A percentile compares a stretch with the other conserved stretches of the same genome.
Conservation (phyloP, 1,140 invertebrate species). For the Proctacanthus coquilletti region DNA sequence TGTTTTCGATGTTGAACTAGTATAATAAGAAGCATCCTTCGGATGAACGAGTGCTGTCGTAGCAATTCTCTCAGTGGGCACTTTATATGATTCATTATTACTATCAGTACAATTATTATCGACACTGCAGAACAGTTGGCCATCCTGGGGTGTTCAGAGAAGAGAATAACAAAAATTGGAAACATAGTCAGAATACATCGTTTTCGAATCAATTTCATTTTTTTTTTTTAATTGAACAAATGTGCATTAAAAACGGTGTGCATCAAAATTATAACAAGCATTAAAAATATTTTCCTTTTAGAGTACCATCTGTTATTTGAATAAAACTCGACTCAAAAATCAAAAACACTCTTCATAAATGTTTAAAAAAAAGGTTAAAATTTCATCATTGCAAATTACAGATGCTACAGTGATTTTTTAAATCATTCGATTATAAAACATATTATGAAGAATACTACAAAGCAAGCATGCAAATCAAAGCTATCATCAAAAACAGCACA, state of each 20-base stretch:
- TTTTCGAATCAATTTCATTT: not conserved
- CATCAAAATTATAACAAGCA: not conserved
- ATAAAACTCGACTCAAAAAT: not conserved
- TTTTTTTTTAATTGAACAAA: not conserved
- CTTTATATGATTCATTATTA: conserved; percentile 3
- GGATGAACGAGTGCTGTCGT: not conserved
- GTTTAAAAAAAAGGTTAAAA: not conserved
- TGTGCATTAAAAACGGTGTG: not conserved
- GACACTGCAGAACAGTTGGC: conserved; percentile 5
- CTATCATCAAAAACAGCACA: too few relatives aligned
- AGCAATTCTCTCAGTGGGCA: not conserved
- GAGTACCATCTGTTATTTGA: not conserved
- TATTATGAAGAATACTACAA: not conserved
- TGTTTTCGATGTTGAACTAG: not conserved
- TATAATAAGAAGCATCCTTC: not conserved
- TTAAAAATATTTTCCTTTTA: not conserved
- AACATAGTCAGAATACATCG: too few relatives aligned
- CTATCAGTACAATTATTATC: conserved; percentile 5
- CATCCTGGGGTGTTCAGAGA: conserved; percentile 1
- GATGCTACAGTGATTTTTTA: not conserved
- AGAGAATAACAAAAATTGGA: not conserved
- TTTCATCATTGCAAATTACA: not conserved
- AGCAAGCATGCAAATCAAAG: too few relatives aligned
- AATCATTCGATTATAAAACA: not conserved
- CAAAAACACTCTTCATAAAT: too few relatives aligned